These are phyloP conservation scores for Catharus bicknelli DNA, from an alignment of 2,113 vertebrate species.

Conservation along the genomic window DNA sequence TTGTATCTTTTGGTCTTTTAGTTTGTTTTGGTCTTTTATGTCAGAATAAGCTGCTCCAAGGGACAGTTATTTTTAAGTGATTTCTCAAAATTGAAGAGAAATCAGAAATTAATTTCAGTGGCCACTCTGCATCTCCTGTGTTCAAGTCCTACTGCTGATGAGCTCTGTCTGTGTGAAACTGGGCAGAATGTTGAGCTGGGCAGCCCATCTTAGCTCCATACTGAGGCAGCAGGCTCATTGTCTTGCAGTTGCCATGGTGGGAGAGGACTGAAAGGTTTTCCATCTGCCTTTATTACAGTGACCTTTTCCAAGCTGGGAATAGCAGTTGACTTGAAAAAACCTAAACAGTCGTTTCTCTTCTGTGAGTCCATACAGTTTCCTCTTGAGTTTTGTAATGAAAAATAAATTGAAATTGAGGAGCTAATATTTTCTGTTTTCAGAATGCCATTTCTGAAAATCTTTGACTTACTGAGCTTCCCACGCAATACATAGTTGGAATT, in stretches of 20 bases:
- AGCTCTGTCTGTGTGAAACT: not conserved
- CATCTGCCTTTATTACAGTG: not conserved
- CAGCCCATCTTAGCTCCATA: not conserved
- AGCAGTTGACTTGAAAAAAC: not conserved
- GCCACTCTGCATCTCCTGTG: not conserved
- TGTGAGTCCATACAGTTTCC: not conserved
- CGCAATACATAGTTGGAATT: slow-evolving; percentile 14
- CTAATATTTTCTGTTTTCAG: slow-evolving; percentile 26
- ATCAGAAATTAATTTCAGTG: not conserved
- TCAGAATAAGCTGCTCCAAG: not conserved
- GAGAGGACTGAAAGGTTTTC: slow-evolving; percentile 27
- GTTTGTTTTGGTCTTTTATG: not conserved
- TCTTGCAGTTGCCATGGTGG: not conserved
- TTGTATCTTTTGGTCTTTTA: not conserved
- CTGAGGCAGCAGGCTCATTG: not conserved
- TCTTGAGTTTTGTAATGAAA: not conserved
- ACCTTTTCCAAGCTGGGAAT: slow-evolving; percentile 20
- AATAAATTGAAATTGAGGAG: not conserved
- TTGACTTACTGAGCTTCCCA: not conserved
- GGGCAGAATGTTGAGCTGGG: not conserved
- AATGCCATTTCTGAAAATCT: slow-evolving; percentile 33
- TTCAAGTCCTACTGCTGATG: not conserved
- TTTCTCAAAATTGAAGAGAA: not conserved
- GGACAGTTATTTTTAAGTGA: not conserved
- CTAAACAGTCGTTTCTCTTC: not conserved